Evolutionary conservation across 2,797 vertebrate genomes (phyloP).

Genomic region (Falco biarmicus): DNA sequence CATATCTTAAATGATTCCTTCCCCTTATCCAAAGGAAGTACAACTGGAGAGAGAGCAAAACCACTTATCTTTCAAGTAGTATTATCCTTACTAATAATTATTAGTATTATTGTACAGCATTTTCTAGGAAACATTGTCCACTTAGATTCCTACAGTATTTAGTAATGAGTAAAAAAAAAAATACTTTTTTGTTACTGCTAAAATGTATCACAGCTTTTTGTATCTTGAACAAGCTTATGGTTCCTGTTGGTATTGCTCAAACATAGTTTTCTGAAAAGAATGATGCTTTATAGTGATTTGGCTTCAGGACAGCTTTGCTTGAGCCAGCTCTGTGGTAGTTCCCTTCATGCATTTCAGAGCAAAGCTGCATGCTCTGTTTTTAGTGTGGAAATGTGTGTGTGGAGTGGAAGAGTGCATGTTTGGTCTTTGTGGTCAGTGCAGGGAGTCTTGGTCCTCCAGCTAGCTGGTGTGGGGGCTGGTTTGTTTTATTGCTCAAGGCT

Average conservation of each 20-base stretch:
- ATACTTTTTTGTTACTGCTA: neutral
- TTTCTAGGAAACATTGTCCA: neutral
- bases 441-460: neutral
- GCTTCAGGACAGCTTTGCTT: neutral
- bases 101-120: neutral
- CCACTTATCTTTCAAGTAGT: neutral
- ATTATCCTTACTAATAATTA: neutral
- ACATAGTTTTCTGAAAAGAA: neutral
- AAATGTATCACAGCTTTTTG: neutral
- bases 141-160: neutral
- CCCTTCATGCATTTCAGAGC: neutral
- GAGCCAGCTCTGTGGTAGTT: neutral
- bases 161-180: neutral
- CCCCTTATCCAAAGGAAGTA: neutral
- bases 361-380: rapidly evolving
- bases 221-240: neutral
- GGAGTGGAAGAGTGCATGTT: rapidly evolving
- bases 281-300: neutral
- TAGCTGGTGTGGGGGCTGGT: neutral
- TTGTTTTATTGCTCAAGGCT: neutral
- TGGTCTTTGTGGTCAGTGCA: neutral
- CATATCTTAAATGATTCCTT: neutral
- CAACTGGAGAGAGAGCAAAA: neutral
- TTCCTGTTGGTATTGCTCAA: neutral
- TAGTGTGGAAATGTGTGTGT: no score